Evolutionary conservation across 92 coral and sea anemone species (phyloP).

Genomic region (Epizoanthus stellaris): DNA sequence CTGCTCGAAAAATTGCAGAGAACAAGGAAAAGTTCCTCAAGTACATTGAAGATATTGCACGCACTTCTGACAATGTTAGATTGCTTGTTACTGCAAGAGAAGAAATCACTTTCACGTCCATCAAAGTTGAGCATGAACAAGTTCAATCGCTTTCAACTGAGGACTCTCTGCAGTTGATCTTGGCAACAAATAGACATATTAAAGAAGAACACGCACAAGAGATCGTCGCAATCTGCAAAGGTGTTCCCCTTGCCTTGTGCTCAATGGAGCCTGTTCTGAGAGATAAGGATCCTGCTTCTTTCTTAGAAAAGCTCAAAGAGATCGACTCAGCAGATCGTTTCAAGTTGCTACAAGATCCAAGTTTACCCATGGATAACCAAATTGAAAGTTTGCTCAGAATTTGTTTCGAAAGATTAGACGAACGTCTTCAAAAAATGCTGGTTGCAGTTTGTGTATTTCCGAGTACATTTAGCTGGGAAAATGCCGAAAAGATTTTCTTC

Average conservation of each 20-base stretch:
- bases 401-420: slow-evolving; percentile 35
- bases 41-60: too few relatives aligned
- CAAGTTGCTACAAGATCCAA: slow-evolving; percentile 18
- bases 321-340: slow-evolving; percentile 31
- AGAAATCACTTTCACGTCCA: too few relatives aligned
- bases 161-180: too few relatives aligned
- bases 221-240: slow-evolving; percentile 16
- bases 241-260: slow-evolving; percentile 50
- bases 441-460: slow-evolving; percentile 60
- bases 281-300: not conserved
- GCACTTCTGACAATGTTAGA: too few relatives aligned
- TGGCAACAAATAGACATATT: too few relatives aligned
- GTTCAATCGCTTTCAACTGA: too few relatives aligned
- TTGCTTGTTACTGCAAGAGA: too few relatives aligned
- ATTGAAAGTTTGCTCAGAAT: slow-evolving; percentile 36
- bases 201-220: too few relatives aligned
- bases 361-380: not conserved
- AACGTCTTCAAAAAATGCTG: slow-evolving; percentile 37
- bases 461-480: slow-evolving; percentile 37
- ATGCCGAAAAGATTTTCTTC: slow-evolving; percentile 16
- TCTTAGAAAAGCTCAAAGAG: slow-evolving; percentile 18
- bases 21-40: too few relatives aligned
- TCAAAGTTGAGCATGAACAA: too few relatives aligned
- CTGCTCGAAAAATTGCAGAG: too few relatives aligned
- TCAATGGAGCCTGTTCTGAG: slow-evolving; percentile 17